Conservation (phyloP, 2,113 vertebrate species). For the Ranitomeya variabilis region DNA sequence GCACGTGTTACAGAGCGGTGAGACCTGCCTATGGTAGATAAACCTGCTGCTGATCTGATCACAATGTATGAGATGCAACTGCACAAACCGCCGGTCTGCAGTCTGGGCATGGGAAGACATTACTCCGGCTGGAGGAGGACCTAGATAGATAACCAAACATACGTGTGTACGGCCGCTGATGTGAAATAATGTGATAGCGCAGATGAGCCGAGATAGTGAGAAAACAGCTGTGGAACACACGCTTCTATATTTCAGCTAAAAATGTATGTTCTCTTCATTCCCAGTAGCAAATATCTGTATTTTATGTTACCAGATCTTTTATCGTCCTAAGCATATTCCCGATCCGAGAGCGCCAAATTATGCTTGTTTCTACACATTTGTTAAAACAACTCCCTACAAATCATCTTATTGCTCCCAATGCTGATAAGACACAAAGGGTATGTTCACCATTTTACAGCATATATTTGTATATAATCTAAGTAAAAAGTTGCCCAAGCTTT, state of each 20-base stretch:
- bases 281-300: neutral
- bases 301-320: neutral
- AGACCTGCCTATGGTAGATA: conserved; percentile 55
- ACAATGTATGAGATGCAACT: conserved; percentile 37
- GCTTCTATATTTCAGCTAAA: neutral
- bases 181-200: neutral
- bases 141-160: conserved; percentile 17
- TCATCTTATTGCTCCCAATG: neutral
- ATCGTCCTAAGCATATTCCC: neutral
- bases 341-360: neutral
- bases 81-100: neutral
- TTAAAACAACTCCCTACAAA: neutral
- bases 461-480: neutral
- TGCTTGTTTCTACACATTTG: neutral
- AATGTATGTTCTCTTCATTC: neutral
- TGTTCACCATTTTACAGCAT: neutral
- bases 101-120: conserved; percentile 12
- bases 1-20: conserved; percentile 37
- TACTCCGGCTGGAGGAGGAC: neutral
- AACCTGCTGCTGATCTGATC: conserved; percentile 50
- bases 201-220: neutral
- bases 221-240: neutral
- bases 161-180: conserved; percentile 5
- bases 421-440: neutral
- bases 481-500: neutral